Percentiles rank a stretch among this genome's conserved stretches.
These are phyloP conservation scores for Aphelinus certus DNA, from an alignment of 1,140 invertebrate species.

Conservation along the genomic window DNA sequence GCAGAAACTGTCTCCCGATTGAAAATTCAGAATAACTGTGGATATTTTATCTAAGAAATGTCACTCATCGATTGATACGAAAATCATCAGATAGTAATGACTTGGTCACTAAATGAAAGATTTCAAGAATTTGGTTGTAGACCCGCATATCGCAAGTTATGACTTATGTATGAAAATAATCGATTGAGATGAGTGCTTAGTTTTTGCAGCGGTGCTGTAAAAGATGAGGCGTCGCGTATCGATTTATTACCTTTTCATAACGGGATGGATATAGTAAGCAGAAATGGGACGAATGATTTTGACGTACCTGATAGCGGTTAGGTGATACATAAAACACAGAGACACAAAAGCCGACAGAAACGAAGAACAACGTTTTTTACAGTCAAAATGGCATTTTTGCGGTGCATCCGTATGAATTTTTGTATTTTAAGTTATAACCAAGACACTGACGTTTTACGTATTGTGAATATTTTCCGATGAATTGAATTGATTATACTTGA, in stretches of 20 bases:
- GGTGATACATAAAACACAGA: constrained; percentile 55
- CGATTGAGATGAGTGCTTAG: constrained; percentile 1
- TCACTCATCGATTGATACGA: too few relatives aligned
- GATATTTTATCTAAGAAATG: too few relatives aligned
- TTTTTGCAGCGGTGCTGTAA: constrained; percentile 12
- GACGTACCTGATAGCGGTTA: constrained; percentile 57
- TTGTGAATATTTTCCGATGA: too few relatives aligned
- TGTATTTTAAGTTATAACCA: too few relatives aligned
- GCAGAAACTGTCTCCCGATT: too few relatives aligned
- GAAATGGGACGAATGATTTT: constrained; percentile 38
- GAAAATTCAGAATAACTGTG: too few relatives aligned
- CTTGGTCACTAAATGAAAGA: too few relatives aligned
- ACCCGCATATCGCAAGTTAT: too few relatives aligned
- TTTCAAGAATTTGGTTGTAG: too few relatives aligned
- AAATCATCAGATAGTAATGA: neutral
- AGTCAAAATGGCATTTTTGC: constrained; percentile 11
- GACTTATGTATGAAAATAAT: constrained; percentile 9
- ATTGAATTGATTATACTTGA: too few relatives aligned
- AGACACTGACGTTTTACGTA: too few relatives aligned
- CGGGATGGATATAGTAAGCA: constrained; percentile 16
- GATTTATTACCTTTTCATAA: constrained; percentile 2
- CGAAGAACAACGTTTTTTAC: constrained; percentile 33
- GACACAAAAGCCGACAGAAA: constrained; percentile 49
- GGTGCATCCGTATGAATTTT: too few relatives aligned
- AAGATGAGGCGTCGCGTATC: constrained; percentile 18